Conservation (phyloP, 2,113 vertebrate genomes). For the Pipa parva region DNA sequence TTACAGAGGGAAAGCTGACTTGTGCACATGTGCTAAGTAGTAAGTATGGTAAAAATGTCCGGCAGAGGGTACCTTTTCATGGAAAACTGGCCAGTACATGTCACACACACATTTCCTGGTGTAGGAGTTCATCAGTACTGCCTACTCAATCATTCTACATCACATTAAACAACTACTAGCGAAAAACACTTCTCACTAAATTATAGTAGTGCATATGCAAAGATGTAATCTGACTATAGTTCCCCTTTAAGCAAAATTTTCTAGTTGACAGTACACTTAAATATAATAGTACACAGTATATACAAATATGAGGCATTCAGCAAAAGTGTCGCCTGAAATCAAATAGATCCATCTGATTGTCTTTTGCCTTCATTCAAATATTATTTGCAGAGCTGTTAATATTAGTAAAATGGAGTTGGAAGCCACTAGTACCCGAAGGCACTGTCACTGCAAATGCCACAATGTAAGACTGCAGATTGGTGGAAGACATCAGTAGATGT, state of each 20-base stretch:
- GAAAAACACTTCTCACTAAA: too few relatives aligned
- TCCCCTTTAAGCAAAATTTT: not conserved
- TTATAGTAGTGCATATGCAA: too few relatives aligned
- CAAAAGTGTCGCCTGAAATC: conserved; percentile 39
- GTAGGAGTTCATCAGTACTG: too few relatives aligned
- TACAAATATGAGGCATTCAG: conserved; percentile 24
- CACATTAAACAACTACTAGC: too few relatives aligned
- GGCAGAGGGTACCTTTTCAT: too few relatives aligned
- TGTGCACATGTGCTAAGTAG: too few relatives aligned
- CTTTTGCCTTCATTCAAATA: conserved; percentile 36
- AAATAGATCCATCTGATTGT: conserved; percentile 25
- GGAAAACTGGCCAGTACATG: too few relatives aligned
- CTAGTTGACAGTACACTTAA: not conserved
- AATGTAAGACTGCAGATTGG: conserved; percentile 12
- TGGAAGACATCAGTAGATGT: conserved; percentile 20
- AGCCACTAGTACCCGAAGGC: conserved; percentile 36
- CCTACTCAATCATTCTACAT: too few relatives aligned
- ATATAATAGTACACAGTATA: not conserved
- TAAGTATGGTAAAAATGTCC: too few relatives aligned
- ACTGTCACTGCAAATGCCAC: conserved; percentile 36
- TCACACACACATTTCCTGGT: too few relatives aligned
- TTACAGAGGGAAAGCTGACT: too few relatives aligned
- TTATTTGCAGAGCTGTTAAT: conserved; percentile 38
- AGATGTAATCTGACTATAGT: too few relatives aligned
- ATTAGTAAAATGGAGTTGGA: conserved; percentile 32